Evolutionary conservation across 2,113 vertebrate genomes (phyloP), one percentile per base, ranked within the genome.

Genomic region (Dolichallabes microphthalmus): DNA sequence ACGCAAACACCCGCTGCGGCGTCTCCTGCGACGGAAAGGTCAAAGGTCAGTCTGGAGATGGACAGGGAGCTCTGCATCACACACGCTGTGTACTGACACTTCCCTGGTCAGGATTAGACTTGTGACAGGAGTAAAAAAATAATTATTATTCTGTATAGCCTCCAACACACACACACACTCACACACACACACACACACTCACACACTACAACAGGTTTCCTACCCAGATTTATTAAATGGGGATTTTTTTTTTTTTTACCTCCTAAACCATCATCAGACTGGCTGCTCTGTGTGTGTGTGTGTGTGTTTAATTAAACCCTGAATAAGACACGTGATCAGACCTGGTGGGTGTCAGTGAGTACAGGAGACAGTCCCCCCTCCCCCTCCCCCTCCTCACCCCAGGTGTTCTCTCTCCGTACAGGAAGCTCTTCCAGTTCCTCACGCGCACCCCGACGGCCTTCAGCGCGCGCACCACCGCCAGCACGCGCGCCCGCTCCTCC

Each of bases 351-450:
- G 69, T 3, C 12, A 73, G 35, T 25, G 17, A 25, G 22, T 10
- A 50, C 39, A 39, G 6, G 20, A 32, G 2, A 11, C 45, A 0
- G 45, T 35, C 39, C 39, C 2, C 39, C 39, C 39, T 5, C 39
- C 2, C 39, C 39, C 39, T 3, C 39, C 3, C 2, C 39, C 39
- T 3, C 82, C 90, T 87, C 85, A 88, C 45, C 15, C 82, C 85
- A 13, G 50, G 53, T 39, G 25, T 75, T 27, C 63, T 52, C 19
- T 79, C 63, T 45, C 78, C 84, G 64, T 86, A 83, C 61, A 91
- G 19, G 32, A 89, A 87, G 75, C 83, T 89, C 61, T 90, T 91
- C 90, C 90, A 91, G 86, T 89, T 91, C 86, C 89, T 90, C 52
- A 91, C 89, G 10, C 90, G 90, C 39, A 91, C 81, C 2, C 90